A percentile compares a stretch with the other conserved stretches of the same genome.
Conservation (phyloP, 2,113 vertebrate genomes). For the Notarius quadriscutis region DNA sequence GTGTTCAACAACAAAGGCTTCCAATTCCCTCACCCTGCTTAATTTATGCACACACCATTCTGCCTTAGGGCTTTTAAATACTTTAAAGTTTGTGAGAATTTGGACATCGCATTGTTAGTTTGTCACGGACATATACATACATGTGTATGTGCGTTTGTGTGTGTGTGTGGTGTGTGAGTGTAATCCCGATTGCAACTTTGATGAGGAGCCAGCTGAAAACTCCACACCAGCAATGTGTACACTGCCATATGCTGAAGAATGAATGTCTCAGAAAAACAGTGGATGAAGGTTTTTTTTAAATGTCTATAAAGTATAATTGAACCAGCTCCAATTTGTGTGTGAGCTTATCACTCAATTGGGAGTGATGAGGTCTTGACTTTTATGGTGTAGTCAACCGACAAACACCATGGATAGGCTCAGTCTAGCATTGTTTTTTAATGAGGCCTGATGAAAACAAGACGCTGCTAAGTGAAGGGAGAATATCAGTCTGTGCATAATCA, state of each 20-base stretch:
- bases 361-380: slow-evolving; percentile 65
- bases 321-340: slow-evolving; percentile 65
- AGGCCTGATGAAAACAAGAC: slow-evolving; percentile 55
- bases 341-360: slow-evolving; percentile 64
- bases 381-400: slow-evolving; percentile 65
- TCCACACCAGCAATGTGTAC: slow-evolving; percentile 1
- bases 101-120: slow-evolving; percentile 48
- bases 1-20: slow-evolving; percentile 41
- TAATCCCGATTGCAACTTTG: slow-evolving; percentile 20
- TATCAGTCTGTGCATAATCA: slow-evolving; percentile 62
- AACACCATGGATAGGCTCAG: slow-evolving; percentile 58
- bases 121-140: slow-evolving; percentile 10
- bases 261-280: slow-evolving; percentile 44
- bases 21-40: slow-evolving; percentile 40
- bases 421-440: slow-evolving; percentile 66
- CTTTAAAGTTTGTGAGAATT: slow-evolving; percentile 33
- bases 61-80: slow-evolving; percentile 54
- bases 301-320: slow-evolving; percentile 64
- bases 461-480: slow-evolving; percentile 62
- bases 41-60: slow-evolving; percentile 55
- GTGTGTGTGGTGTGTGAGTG: slow-evolving; percentile 4
- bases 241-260: slow-evolving; percentile 5
- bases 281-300: slow-evolving; percentile 33
- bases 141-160: neutral
- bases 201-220: slow-evolving; percentile 19